A percentile compares a stretch with the other conserved stretches of the same genome.
Evolutionary conservation across 2,888 invertebrate genomes (phyloP).

Genomic region (Pheosia tremula): DNA sequence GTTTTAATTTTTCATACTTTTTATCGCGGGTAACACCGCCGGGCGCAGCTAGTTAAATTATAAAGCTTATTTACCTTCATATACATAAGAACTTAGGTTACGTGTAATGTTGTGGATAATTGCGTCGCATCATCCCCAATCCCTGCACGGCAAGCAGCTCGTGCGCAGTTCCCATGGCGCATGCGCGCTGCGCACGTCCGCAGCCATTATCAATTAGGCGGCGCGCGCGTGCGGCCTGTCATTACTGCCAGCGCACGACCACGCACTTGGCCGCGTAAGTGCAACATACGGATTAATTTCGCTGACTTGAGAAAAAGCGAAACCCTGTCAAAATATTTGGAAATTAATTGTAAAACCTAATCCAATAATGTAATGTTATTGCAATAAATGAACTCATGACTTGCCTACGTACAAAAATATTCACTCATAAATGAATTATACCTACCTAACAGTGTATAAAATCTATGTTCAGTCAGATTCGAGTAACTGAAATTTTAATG

Average conservation of each 20-base stretch:
- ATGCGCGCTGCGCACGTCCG: constrained; percentile 69
- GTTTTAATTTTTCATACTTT: no score
- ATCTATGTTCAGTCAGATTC: no score
- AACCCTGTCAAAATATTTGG: not conserved
- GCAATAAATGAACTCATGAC: no score
- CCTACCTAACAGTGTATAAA: no score
- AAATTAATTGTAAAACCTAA: no score
- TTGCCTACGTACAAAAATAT: no score
- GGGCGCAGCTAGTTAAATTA: no score
- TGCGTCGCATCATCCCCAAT: constrained; percentile 44
- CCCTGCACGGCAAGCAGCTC: constrained; percentile 26
- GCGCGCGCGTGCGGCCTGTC: constrained; percentile 80
- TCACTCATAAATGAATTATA: no score
- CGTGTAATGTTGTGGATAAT: constrained; percentile 48
- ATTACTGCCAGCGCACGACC: constrained; percentile 74
- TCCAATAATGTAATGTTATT: no score
- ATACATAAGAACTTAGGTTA: constrained; percentile 4
- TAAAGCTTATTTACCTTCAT: not conserved
- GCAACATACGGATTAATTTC: constrained; percentile 20
- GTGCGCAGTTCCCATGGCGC: constrained; percentile 63
- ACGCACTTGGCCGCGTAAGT: constrained; percentile 58
- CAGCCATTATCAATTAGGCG: constrained; percentile 81
- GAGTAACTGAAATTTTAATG: no score
- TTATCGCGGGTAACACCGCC: no score
- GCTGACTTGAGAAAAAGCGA: not conserved